Evolutionary conservation across 2,113 vertebrate species (phyloP).

Genomic region (Polypterus bichir): DNA sequence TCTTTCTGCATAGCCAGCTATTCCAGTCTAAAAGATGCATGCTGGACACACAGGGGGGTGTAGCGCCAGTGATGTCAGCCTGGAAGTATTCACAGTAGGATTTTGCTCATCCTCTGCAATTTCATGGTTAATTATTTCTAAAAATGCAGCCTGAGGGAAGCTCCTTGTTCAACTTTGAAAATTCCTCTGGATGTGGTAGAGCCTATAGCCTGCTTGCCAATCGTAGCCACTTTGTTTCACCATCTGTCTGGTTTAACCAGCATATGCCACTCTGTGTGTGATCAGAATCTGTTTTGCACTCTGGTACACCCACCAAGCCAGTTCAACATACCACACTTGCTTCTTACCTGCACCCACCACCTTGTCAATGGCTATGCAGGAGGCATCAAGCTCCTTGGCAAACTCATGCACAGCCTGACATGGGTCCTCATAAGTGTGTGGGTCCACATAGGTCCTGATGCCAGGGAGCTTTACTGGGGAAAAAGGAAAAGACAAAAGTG

Average conservation of each 20-base stretch:
- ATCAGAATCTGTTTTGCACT: no score
- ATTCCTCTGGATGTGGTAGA: no score
- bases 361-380: constrained; percentile 62
- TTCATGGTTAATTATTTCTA: constrained; percentile 23
- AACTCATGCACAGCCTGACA: constrained; percentile 66
- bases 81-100: constrained; percentile 10
- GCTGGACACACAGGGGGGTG: constrained; percentile 12
- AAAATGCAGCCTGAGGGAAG: background rate
- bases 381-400: constrained; percentile 62
- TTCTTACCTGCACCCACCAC: constrained; percentile 63
- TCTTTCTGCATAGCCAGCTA: no score
- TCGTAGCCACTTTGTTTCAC: no score
- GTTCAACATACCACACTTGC: no score
- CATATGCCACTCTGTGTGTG: no score
- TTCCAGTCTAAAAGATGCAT: background rate
- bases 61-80: constrained; percentile 13
- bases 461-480: constrained; percentile 56
- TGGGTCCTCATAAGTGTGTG: constrained; percentile 64
- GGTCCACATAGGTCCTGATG: constrained; percentile 62
- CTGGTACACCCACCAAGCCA: no score
- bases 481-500: constrained; percentile 8
- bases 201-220: no score
- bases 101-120: constrained; percentile 10
- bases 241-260: no score
- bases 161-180: no score